Evolutionary conservation across 2,797 vertebrate genomes (phyloP), one percentile per base, ranked within the genome.

Genomic region (Coregonus ussuriensis): DNA sequence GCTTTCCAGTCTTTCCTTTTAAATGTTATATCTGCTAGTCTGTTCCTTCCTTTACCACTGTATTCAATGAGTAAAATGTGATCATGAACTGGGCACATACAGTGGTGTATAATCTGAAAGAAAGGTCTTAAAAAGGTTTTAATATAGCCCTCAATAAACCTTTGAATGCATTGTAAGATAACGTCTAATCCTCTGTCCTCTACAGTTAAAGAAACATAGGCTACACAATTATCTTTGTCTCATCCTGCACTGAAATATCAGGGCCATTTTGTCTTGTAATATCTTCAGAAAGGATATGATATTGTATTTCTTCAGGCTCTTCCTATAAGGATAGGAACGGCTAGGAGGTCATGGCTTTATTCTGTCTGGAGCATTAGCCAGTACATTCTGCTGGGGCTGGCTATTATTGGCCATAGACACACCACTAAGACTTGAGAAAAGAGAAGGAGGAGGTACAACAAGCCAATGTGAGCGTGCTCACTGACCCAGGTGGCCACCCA

Each of bases 401-500:
- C 29, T 54, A 29, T 56, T 53, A 56, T 15, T 29, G 71, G 52
- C 52, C 71, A 21, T 1, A 15, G 71, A 72, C 15, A 6, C 41
- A 37, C 31, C 33, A 31, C 29, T 2, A 52, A 59, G 70, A 25
- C 70, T 59, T 59, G 72, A 62, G 72, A 59, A 16, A 6, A 74
- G 31, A 21, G 14, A 16, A 53, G 52, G 52, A 18, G 14, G 71
- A 53, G 29, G 52, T 9, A 72, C 52, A 56, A n/a, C 7, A 4
- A 16, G 16, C n/a, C n/a, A 59, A 29, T 62, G 72, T 33, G 18
- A 79, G 76, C 1, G 0, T 5, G 25, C 56, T 76, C 76, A 56
- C 54, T 66, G 79, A 82, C 74, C 82, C 62, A 41, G 47, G 69
- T 70, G 56, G 68, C 71, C 76, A 21, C 74, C 67, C 72, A 59